Base-by-base conservation (phyloP, 2,888 invertebrate species). In the Rotaria socialis region DNA sequence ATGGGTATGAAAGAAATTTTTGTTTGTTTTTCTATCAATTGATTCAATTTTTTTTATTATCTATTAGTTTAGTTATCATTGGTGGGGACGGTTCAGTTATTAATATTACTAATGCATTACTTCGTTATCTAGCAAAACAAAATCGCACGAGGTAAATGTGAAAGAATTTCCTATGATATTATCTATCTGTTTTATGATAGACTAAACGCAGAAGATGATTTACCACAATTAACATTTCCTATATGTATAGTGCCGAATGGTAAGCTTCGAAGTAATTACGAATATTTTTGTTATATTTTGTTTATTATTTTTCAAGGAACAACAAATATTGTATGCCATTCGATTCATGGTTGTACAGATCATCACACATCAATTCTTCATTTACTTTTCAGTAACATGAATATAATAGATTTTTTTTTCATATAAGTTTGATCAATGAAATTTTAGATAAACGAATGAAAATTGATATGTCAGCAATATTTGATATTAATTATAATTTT, bases 381-480 rank as follows among this genome's bases (percentile, higher is more conserved):
- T 47, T 24, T 80, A 80, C 24, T 80, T 11, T 80, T 80, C n/a
- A 80, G 80, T 80, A 47, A 75, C 24, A 16, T 35, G 4, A 60
- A 27, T 11, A 27, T 27, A 60, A 67, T n/a, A 27, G 14, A 67
- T 67, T 14, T 67, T 1, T 52, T 27, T 35, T 14, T 67, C 50
- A 3, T 35, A 27, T 6, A 27, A 2, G 35, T 67, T 67, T 56
- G 6, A 56, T 52, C 16, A 16, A 52, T 55, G 16, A 22, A 55
- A 55, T 67, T 67, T 80, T 80, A 80, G 80, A 80, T 80, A 47
- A 47, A 14, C 80, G 11, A 80, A 80, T 80, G 47, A 80, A 47
- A 80, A 80, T 80, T 80, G 80, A 80, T 80, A 47, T 80, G n/a
- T 80, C 80, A 47, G 80, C 47, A n/a, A 14, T 80, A 47, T 80